Percentiles rank a stretch among this genome's conserved stretches.
These are phyloP conservation scores for Danionella dracula DNA, from an alignment of 2,797 vertebrate species.

Conservation along the genomic window DNA sequence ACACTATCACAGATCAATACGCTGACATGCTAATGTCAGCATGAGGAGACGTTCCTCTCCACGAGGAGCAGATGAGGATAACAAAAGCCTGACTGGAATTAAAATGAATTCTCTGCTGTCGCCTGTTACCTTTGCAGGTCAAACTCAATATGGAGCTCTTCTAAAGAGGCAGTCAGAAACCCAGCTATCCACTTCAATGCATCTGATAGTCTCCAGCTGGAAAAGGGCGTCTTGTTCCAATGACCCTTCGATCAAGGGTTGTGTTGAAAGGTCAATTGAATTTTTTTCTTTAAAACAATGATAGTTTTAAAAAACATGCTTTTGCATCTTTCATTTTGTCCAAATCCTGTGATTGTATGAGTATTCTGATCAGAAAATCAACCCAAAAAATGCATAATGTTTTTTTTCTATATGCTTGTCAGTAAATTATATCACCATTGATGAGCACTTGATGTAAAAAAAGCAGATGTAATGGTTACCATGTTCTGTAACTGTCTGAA, in stretches of 20 bases:
- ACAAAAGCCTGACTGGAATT: constrained; percentile 55
- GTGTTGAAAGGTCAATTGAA: neutral
- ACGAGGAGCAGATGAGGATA: constrained; percentile 10
- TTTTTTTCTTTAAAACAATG: constrained; percentile 16
- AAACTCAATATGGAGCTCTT: constrained; percentile 35
- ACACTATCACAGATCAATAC: constrained; percentile 61
- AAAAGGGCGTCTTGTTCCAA: constrained; percentile 47
- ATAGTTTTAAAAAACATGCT: too few species aligned
- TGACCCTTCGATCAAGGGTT: too few species aligned
- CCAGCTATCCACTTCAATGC: constrained; percentile 44
- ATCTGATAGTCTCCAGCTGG: constrained; percentile 56
- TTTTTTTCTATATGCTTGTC: too few species aligned
- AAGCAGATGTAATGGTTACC: too few species aligned
- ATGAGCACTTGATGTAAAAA: too few species aligned
- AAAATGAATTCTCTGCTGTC: constrained; percentile 44
- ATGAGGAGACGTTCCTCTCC: constrained; percentile 48
- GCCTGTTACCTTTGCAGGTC: constrained; percentile 37
- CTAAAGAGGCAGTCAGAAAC: constrained; percentile 45
- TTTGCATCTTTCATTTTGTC: too few species aligned
- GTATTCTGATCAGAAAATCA: too few species aligned
- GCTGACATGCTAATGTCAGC: constrained; percentile 48
- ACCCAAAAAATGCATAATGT: too few species aligned
- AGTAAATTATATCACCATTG: too few species aligned
- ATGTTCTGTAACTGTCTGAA: too few species aligned
- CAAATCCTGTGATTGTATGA: too few species aligned